These are phyloP conservation scores for Patella vulgata DNA, from an alignment of 1,140 invertebrate genomes.

Conservation along the genomic window DNA sequence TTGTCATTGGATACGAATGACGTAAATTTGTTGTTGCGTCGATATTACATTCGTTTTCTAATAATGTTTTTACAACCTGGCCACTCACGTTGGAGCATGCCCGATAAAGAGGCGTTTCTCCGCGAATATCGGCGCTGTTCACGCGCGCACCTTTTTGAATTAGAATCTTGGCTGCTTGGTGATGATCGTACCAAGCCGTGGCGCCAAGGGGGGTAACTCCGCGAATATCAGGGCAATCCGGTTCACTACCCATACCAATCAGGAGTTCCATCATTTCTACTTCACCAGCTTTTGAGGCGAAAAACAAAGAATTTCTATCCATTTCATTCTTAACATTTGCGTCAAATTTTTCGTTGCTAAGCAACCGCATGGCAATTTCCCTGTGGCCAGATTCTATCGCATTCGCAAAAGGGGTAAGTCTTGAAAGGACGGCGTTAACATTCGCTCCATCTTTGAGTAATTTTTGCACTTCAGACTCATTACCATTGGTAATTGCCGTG, in stretches of 20 bases:
- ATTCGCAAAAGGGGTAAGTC: slow-evolving; percentile 7
- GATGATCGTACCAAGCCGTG: not conserved
- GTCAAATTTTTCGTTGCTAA: slow-evolving; percentile 3
- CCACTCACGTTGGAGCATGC: slow-evolving; percentile 2
- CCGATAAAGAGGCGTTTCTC: slow-evolving; percentile 7
- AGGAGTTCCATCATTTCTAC: not conserved
- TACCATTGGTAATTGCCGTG: no score
- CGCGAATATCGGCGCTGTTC: not conserved
- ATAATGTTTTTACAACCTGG: not conserved
- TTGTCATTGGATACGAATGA: not conserved
- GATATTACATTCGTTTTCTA: not conserved
- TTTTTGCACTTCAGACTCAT: no score
- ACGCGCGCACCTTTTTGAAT: slow-evolving; percentile 10
- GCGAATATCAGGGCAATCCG: slow-evolving; percentile 1
- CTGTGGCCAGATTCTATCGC: not conserved
- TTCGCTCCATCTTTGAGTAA: slow-evolving; percentile 2
- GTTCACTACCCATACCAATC: not conserved
- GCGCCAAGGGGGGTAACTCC: slow-evolving; percentile 6
- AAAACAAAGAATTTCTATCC: not conserved
- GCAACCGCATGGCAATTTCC: not conserved
- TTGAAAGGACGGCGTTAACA: slow-evolving; percentile 1
- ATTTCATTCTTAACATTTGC: slow-evolving; percentile 9
- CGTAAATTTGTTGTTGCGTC: not conserved
- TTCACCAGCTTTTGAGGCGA: slow-evolving; percentile 1
- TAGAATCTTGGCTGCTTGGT: not conserved